phyloP scores from a whole-genome alignment of 2,888 invertebrate species.

The Andrena fulva region DNA sequence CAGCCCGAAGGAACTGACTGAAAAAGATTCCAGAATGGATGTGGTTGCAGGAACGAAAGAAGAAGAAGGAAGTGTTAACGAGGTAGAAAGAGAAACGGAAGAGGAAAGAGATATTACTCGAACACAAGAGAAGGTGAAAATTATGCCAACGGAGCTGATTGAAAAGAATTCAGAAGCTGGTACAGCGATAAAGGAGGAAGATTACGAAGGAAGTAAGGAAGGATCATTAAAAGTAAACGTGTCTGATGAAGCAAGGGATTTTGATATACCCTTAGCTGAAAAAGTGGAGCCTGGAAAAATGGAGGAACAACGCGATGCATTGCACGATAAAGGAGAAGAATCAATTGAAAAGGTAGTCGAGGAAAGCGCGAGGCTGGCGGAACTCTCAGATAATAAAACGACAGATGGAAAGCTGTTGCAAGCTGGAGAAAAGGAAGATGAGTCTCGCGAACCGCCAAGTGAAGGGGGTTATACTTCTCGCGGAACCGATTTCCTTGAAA shows the following conservation, averaged over 20 bases:
- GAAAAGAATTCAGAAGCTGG: neutral
- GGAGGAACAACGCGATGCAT: neutral
- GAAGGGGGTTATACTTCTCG: slow-evolving; percentile 17
- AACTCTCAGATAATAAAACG: neutral
- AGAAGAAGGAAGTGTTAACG: neutral
- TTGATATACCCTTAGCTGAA: neutral
- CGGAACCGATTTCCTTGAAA: slow-evolving; percentile 20
- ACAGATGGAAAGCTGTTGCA: slow-evolving; percentile 5
- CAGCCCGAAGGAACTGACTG: neutral
- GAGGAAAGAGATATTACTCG: neutral
- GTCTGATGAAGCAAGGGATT: neutral
- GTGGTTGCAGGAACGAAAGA: no score
- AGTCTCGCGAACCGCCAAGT: neutral
- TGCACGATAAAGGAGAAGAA: neutral
- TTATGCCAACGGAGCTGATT: neutral
- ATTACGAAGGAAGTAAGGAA: neutral
- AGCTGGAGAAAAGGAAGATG: slow-evolving; percentile 3
- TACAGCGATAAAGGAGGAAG: neutral
- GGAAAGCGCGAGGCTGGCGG: neutral
- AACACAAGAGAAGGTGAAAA: neutral
- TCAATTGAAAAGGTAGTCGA: neutral
- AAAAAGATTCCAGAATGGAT: no score
- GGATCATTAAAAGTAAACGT: neutral
- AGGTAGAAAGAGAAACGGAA: neutral
- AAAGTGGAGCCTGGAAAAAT: neutral